phyloP scores from a whole-genome alignment of 2,113 vertebrate species.

The Donacobius atricapilla region DNA sequence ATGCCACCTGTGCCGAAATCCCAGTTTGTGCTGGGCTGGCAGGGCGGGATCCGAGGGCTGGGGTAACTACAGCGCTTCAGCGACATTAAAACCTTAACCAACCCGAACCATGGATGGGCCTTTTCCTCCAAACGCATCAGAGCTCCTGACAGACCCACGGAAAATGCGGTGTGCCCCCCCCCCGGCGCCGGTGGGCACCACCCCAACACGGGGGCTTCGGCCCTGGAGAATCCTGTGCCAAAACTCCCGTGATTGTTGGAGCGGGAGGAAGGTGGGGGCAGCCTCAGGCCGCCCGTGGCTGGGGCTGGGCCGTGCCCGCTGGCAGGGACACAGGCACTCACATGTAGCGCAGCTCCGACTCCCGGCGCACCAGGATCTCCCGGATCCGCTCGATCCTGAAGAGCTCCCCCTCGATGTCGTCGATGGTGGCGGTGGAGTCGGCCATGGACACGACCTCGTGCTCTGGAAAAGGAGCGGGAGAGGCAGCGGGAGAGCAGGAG shows the following conservation, averaged over 20 bases:
- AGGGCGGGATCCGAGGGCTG: neutral
- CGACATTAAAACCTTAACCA: neutral
- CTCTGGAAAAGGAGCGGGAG: constrained; percentile 46
- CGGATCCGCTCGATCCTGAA: constrained; percentile 84
- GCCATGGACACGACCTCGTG: constrained; percentile 85
- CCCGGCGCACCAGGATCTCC: constrained; percentile 83
- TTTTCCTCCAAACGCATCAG: neutral
- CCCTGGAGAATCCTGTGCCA: neutral
- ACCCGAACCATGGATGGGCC: neutral
- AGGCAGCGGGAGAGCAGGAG: neutral
- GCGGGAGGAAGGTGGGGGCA: neutral
- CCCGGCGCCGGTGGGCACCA: neutral
- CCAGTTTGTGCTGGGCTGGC: neutral
- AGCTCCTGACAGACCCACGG: too few species aligned
- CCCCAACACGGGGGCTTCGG: neutral
- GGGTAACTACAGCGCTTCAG: neutral
- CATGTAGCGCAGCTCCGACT: constrained; percentile 89
- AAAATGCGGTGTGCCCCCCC: too few species aligned
- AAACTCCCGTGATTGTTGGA: neutral
- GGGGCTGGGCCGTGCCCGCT: neutral
- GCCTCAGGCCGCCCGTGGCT: too few species aligned
- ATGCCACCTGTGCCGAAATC: neutral
- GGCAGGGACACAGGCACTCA: constrained; percentile 59
- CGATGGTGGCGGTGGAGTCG: constrained; percentile 81
- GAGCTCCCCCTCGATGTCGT: constrained; percentile 85